Evolutionary conservation across 2,888 invertebrate species (phyloP), one percentile per base, ranked within the genome.

Genomic region (Pristionchus mayeri): DNA sequence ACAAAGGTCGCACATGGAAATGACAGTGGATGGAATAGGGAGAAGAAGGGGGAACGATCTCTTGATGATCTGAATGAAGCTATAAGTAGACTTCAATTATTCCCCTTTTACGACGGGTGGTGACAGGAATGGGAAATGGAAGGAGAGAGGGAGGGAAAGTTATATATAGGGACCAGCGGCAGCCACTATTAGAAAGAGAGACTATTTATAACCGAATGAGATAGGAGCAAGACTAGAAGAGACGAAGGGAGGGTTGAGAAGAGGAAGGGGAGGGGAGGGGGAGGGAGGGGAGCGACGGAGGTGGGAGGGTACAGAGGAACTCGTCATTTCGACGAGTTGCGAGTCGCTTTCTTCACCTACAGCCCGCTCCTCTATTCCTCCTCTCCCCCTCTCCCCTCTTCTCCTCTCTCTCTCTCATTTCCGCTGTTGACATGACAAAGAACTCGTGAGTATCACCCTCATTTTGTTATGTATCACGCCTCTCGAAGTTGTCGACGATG

Each of bases 171-270:
- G 76, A n/a, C 48, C 44, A 63, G 24, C 27, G 9, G 63, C n/a
- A 44, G 76, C 18, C 71, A 16, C 71, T 21, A 44, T 71, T 71
- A 71, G 71, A 71, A 40, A 18, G 71, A 71, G 71, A 71, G 11
- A 71, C 71, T 71, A 71, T 71, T 71, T 71, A 71, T 71, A 71
- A 24, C 71, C 16, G 63, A 34, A n/a, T 3, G 57, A 52, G 27
- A 24, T 54, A 52, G 79, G 30, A 16, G 30, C 34, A 27, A 0
- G 79, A 52, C 18, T 30, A 1, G 34, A n/a, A 9, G 79, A 79
- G 30, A 75, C 16, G 54, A 80, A 80, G 34, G 34, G 48, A 50
- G 34, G 48, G 78, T n/a, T 27, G 75, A n/a, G 44, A n/a, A 75
- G 75, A 63, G 30, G 37, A 50, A 11, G 18, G 76, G 18, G 18